Percentiles rank a stretch among this genome's conserved stretches.
phyloP scores from a whole-genome alignment of 2,113 vertebrate species.

The Phaethon lepturus region DNA sequence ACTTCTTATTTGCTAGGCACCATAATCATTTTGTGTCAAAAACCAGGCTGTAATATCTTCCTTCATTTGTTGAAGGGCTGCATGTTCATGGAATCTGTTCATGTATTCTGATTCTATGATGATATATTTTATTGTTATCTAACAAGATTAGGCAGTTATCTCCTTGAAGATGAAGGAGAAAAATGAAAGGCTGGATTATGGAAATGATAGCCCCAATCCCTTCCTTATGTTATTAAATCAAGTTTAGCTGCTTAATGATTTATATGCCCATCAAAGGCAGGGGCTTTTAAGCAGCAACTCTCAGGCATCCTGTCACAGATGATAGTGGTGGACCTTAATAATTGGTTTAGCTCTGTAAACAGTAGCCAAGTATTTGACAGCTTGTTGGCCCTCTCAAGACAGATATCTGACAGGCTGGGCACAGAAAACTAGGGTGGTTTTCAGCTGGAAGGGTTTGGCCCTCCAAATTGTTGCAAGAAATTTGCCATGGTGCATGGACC shows the following conservation, averaged over 20 bases:
- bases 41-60: conserved; percentile 11
- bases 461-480: background rate
- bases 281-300: background rate
- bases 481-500: background rate
- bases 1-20: conserved; percentile 52
- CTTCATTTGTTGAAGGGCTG: conserved; percentile 13
- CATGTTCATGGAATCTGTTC: background rate
- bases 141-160: background rate
- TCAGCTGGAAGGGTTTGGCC: background rate
- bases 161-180: background rate
- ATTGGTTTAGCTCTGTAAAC: background rate
- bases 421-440: background rate
- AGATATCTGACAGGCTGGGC: background rate
- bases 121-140: background rate
- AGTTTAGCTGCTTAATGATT: background rate
- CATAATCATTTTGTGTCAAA: conserved; percentile 44
- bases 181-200: background rate
- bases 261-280: background rate
- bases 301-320: background rate
- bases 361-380: background rate
- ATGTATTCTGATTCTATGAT: background rate
- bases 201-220: background rate
- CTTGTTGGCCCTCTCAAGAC: background rate
- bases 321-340: background rate
- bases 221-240: background rate